Conservation (phyloP, 1,140 invertebrate species). For the Cryptotermes secundus region DNA sequence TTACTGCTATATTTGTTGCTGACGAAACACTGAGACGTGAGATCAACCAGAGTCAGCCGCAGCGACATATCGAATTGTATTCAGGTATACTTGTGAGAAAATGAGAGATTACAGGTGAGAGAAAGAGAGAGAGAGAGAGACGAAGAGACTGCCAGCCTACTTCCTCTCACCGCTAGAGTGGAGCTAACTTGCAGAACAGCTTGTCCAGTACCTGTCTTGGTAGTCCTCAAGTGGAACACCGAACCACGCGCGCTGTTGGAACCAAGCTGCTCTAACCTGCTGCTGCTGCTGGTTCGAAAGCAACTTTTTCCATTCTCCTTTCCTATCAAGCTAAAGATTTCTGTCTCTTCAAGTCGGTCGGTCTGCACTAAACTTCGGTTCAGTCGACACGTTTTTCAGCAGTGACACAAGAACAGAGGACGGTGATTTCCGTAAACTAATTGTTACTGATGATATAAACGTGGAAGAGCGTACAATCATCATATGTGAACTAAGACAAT, state of each 20-base stretch:
- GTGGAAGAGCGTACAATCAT: no score
- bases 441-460: no score
- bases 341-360: not conserved
- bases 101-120: not conserved
- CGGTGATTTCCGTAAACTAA: no score
- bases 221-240: not conserved
- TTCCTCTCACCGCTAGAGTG: conserved; percentile 32
- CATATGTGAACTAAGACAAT: no score
- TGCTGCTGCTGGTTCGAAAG: not conserved
- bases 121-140: no score
- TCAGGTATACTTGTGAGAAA: not conserved
- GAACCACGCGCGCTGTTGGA: no score
- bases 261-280: no score
- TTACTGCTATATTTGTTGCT: no score
- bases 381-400: not conserved
- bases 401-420: not conserved
- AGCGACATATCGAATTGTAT: not conserved
- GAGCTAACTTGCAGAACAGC: conserved; percentile 41
- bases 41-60: not conserved
- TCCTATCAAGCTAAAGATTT: not conserved
- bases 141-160: not conserved
- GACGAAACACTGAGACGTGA: not conserved
- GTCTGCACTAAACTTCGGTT: not conserved
- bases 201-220: not conserved
- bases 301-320: not conserved